Conservation (phyloP, 2,113 vertebrate species). For the Malurus alboscapulatus region DNA sequence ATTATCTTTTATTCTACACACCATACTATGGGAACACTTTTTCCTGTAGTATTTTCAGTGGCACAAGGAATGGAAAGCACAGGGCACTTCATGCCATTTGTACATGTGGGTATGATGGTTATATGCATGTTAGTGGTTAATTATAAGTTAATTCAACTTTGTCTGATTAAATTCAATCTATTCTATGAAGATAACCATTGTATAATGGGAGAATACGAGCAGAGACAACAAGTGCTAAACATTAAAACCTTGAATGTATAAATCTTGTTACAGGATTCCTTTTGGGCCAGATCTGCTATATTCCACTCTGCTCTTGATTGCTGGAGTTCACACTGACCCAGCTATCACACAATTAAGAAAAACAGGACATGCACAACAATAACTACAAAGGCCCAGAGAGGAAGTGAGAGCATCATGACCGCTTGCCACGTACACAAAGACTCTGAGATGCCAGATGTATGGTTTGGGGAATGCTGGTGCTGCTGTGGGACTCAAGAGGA, state of each 20-base stretch:
- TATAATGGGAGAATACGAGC: background rate
- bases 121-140: background rate
- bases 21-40: background rate
- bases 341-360: background rate
- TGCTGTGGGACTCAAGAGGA: accelerated
- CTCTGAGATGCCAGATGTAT: background rate
- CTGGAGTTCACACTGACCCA: background rate
- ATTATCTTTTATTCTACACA: background rate
- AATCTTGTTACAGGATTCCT: background rate
- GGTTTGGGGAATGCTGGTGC: background rate
- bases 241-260: background rate
- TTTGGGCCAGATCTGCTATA: background rate
- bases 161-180: background rate
- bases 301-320: background rate
- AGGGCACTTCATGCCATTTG: background rate
- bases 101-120: background rate
- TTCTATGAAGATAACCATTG: background rate
- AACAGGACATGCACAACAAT: conserved; percentile 1
- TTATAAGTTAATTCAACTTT: background rate
- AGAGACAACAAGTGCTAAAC: background rate
- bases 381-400: background rate
- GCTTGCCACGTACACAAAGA: background rate
- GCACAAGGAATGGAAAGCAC: background rate
- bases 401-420: background rate
- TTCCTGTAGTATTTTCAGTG: background rate